Evolutionary conservation across 30 jellyfish, hydroid and myxozoan species (phyloP).

Genomic region (Pseudorhiza aurosa): DNA sequence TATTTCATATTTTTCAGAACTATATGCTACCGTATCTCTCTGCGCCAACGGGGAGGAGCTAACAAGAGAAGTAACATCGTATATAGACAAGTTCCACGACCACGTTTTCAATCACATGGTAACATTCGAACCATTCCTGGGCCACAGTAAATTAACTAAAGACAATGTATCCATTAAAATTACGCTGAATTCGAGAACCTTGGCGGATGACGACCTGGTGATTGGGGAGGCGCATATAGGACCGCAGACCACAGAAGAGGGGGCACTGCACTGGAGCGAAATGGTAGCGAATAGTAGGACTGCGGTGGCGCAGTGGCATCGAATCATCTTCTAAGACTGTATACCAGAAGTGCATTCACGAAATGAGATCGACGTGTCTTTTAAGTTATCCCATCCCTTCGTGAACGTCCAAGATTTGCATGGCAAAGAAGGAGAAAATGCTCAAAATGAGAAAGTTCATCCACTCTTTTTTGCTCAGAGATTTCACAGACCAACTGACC

Average conservation of each 20-base stretch:
- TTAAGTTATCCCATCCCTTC: not conserved
- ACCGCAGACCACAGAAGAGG: conserved; percentile 67
- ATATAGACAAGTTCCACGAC: conserved; percentile 31
- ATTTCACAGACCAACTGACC: too few relatives aligned
- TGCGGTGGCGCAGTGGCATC: conserved; percentile 84
- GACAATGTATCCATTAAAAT: conserved; percentile 37
- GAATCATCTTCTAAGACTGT: conserved; percentile 21
- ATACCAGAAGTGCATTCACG: too few relatives aligned
- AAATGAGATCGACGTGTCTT: not conserved
- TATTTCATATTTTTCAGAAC: conserved; percentile 16
- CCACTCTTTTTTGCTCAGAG: too few relatives aligned
- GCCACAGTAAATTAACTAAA: conserved; percentile 14
- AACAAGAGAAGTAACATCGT: conserved; percentile 10
- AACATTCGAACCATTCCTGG: conserved; percentile 54
- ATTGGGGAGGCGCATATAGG: conserved; percentile 71
- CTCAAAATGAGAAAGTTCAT: too few relatives aligned
- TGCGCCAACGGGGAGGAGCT: conserved; percentile 29
- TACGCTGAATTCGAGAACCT: conserved; percentile 29
- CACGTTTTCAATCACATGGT: conserved; percentile 54
- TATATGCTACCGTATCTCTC: conserved; percentile 35
- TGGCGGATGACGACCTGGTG: conserved; percentile 27
- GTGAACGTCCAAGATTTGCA: not conserved
- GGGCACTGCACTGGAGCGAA: conserved; percentile 68
- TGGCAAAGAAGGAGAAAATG: too few relatives aligned
- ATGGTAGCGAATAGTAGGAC: conserved; percentile 27